These are phyloP conservation scores for Drosophila putrida DNA, from an alignment of 2,888 invertebrate genomes.

Conservation along the genomic window DNA sequence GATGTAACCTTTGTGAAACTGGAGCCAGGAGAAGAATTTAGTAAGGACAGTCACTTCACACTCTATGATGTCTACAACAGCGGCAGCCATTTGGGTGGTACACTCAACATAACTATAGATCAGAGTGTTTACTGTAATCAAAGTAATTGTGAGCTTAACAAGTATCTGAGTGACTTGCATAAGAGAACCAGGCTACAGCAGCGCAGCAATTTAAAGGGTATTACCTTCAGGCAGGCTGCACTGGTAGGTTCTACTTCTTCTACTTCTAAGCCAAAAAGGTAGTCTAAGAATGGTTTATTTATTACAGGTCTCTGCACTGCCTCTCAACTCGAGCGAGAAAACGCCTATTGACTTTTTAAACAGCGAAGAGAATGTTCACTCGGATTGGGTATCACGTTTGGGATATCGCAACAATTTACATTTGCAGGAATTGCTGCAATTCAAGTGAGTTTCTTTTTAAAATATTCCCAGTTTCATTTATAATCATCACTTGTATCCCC, in stretches of 20 bases:
- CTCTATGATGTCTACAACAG: conserved; percentile 84
- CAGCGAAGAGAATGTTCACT: conserved; percentile 59
- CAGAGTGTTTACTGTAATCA: conserved; percentile 67
- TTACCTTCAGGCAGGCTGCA: conserved; percentile 76
- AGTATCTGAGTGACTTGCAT: conserved; percentile 71
- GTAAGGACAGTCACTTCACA: conserved; percentile 28
- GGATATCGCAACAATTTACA: conserved; percentile 67
- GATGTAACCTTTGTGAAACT: conserved; percentile 72
- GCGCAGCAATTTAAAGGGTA: conserved; percentile 71
- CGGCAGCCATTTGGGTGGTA: conserved; percentile 82
- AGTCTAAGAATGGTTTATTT: background rate
- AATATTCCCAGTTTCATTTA: fast-evolving
- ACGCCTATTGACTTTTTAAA: conserved; percentile 60
- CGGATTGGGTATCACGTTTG: conserved; percentile 73
- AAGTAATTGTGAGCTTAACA: conserved; percentile 46
- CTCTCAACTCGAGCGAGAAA: conserved; percentile 61
- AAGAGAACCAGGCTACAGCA: conserved; percentile 70
- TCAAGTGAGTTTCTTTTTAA: conserved; percentile 69
- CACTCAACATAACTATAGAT: conserved; percentile 81
- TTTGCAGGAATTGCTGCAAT: conserved; percentile 72
- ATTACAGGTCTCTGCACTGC: conserved; percentile 59
- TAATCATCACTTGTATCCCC: background rate
- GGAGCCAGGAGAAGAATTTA: background rate
- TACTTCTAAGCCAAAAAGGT: background rate
- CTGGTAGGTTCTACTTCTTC: conserved; percentile 70